Conservation (phyloP, 2,888 invertebrate genomes). For the Chymomyza procnemis region DNA sequence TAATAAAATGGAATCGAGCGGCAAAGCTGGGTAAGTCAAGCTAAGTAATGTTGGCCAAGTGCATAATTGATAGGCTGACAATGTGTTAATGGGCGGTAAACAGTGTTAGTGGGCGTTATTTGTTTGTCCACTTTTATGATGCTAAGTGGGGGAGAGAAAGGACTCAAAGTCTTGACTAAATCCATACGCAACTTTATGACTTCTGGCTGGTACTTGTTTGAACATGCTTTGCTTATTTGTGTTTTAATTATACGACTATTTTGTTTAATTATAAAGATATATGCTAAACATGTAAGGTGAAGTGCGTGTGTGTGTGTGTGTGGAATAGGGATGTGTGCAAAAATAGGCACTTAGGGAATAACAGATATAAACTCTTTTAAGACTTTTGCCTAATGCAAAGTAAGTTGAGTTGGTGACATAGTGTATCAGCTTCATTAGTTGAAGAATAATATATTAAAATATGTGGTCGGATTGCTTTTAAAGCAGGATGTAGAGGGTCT, state of each 20-base stretch:
- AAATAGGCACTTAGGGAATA: too few species aligned
- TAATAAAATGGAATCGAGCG: conserved; percentile 98
- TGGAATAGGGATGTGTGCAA: too few species aligned
- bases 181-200: conserved; percentile 46
- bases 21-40: conserved; percentile 90
- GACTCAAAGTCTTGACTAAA: not conserved
- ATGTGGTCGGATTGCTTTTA: too few species aligned
- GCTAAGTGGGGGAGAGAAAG: too few species aligned
- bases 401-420: too few species aligned
- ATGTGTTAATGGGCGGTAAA: conserved; percentile 12
- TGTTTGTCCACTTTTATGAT: conserved; percentile 47
- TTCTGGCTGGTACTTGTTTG: not conserved
- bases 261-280: not conserved
- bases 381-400: too few species aligned
- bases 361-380: too few species aligned
- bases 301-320: too few species aligned
- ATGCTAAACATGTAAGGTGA: too few species aligned
- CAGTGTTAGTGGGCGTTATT: not conserved
- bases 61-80: conserved; percentile 44
- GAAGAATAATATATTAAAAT: too few species aligned
- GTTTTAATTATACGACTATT: not conserved
- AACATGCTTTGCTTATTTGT: not conserved
- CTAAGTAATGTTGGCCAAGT: conserved; percentile 20
- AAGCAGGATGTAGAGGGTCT: too few species aligned
- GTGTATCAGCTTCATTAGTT: too few species aligned